These are phyloP conservation scores for rat (Rattus norvegicus) DNA, from an alignment of 2,113 vertebrate genomes.

Conservation along the genomic window GRCr8 NC_086037.1:55108501-55109000, in stretches of 20 bases:
- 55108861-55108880: not conserved
- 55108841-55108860: not conserved
- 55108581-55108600: not conserved
- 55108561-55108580: not conserved
- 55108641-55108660: not conserved
- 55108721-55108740: constrained; percentile 31
- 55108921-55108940: not conserved
- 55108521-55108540: not conserved
- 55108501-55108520: not conserved
- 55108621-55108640: not conserved
- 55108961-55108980: not conserved
- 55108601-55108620: not conserved
- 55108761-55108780: not conserved
- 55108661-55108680: not conserved
- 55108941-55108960: constrained; percentile 2
- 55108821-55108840: not conserved
- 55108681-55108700: not conserved
- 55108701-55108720: not conserved
- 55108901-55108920: not conserved
- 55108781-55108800: not conserved
- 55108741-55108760: constrained; percentile 23
- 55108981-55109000: not conserved
- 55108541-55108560: constrained; percentile 20
- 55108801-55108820: not conserved
- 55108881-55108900: not conserved